phyloP scores from a whole-genome alignment of 2,797 vertebrate species.

The Onychomys arenicola region DNA sequence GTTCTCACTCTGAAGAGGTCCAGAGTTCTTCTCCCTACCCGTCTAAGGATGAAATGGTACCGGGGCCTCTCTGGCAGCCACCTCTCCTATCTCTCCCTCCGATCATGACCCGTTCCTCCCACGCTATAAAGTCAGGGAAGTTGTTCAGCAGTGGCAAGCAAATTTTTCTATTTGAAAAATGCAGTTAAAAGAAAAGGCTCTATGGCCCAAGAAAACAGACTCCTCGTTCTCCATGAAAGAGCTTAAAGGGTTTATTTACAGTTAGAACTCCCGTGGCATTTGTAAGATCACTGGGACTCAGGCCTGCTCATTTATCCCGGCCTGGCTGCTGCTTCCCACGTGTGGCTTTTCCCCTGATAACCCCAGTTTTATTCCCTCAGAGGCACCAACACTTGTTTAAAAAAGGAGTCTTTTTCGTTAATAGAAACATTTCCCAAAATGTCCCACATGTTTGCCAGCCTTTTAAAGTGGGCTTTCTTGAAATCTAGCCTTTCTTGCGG shows the following conservation, averaged over 20 bases:
- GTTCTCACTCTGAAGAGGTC: background rate
- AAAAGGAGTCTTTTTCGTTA: conserved; percentile 58
- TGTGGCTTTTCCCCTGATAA: conserved; percentile 69
- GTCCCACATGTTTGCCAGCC: conserved; percentile 56
- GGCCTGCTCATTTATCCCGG: conserved; percentile 45
- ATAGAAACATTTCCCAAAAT: conserved; percentile 67
- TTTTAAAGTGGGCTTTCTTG: conserved; percentile 49
- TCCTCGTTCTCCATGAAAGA: conserved; percentile 68
- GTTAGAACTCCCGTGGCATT: conserved; percentile 62
- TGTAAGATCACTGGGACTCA: conserved; percentile 63
- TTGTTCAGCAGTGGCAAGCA: background rate
- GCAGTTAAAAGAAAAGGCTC: conserved; percentile 47
- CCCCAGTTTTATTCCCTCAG: conserved; percentile 49
- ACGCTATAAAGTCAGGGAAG: conserved; percentile 25
- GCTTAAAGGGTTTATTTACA: conserved; percentile 66
- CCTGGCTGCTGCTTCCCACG: conserved; percentile 55
- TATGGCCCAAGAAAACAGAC: conserved; percentile 21
- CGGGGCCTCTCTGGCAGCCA: conserved; percentile 18
- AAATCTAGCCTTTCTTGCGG: background rate
- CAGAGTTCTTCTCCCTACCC: background rate
- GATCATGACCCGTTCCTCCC: background rate
- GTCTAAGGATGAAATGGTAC: background rate
- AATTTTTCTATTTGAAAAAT: conserved; percentile 43
- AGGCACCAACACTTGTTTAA: conserved; percentile 68
- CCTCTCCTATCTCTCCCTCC: background rate